Evolutionary conservation across 2,888 invertebrate genomes (phyloP).

Genomic region (Digitonthophagus gazella): DNA sequence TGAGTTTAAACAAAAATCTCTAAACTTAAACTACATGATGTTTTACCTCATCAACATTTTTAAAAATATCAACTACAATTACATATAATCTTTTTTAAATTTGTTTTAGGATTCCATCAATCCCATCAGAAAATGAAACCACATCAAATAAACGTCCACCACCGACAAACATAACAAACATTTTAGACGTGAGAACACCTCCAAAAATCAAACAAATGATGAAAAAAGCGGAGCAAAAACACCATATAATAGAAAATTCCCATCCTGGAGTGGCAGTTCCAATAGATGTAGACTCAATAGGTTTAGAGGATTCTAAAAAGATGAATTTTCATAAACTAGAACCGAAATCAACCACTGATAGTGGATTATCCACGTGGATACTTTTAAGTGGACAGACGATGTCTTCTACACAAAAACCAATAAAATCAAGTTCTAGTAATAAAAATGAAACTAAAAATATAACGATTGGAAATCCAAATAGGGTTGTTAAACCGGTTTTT

Average conservation of each 20-base stretch:
- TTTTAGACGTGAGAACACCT: slow-evolving; percentile 62
- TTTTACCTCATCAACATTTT: too few relatives aligned
- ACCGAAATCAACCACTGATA: slow-evolving; percentile 56
- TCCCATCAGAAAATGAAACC: slow-evolving; percentile 38
- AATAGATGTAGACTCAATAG: slow-evolving; percentile 41
- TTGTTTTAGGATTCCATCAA: slow-evolving; percentile 7
- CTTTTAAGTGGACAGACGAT: slow-evolving; percentile 58
- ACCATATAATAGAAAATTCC: slow-evolving; percentile 43
- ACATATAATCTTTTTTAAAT: neutral
- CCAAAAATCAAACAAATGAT: slow-evolving; percentile 58
- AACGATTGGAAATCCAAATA: slow-evolving; percentile 30
- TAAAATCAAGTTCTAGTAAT: slow-evolving; percentile 33
- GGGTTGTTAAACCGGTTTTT: slow-evolving; percentile 41
- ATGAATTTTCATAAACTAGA: slow-evolving; percentile 47
- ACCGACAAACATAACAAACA: slow-evolving; percentile 43
- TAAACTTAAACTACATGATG: too few relatives aligned
- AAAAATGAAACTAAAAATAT: slow-evolving; percentile 32
- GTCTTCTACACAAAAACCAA: slow-evolving; percentile 40
- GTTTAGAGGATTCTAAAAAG: slow-evolving; percentile 43
- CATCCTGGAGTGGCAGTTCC: slow-evolving; percentile 59
- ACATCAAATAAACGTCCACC: neutral
- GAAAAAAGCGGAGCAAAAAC: slow-evolving; percentile 38
- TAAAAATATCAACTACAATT: too few relatives aligned
- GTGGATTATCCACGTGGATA: slow-evolving; percentile 76
- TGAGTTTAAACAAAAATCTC: too few relatives aligned